Base-by-base conservation (phyloP, 2,113 vertebrate species). In the Leptocoma aspasia region DNA sequence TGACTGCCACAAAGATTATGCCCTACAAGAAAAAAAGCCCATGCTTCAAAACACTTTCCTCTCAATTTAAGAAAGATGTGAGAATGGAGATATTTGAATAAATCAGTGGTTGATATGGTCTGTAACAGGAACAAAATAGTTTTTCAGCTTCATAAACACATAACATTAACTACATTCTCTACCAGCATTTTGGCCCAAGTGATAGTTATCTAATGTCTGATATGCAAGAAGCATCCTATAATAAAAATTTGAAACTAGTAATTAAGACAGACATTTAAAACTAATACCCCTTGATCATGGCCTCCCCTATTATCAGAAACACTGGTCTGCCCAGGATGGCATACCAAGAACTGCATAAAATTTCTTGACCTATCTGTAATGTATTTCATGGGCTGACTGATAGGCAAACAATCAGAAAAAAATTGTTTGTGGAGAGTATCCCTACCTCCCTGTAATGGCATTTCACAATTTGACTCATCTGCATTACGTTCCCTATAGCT, bases 201-300 rank as follows among this genome's bases (percentile, higher is more conserved):
- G 42, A 66, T 59, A 80, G 53, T 87, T 82, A 81, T 31, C 70
- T 64, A 33, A 54, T 21, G 68, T 54, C 50, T 95, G 89, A 95
- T 75, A 93, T 10, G 27, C 64, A 86, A 81, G 75, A 88, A 83
- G 63, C 37, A 91, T 61, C 71, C 71, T 93, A 6, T 88, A 95
- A 93, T 69, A 93, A 86, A 72, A 71, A 66, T 35, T 0, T 61
- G 14, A 73, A 91, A 88, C 22, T 50, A 85, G 39, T 90, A n/a
- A 54, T 92, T 93, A 88, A 59, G 63, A 89, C 41, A 94, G 50
- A 70, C 54, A 85, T 64, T 87, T 83, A n/a, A 94, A 92, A 86
- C 86, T 69, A 88, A 88, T 59, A 77, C 5, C 7, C 19, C 41
- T 84, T 82, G 56, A 92, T 78, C 45, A 61, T 1, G 3, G 57